Base-by-base conservation (phyloP, 1,140 invertebrate genomes). In the Cydia splendana region DNA sequence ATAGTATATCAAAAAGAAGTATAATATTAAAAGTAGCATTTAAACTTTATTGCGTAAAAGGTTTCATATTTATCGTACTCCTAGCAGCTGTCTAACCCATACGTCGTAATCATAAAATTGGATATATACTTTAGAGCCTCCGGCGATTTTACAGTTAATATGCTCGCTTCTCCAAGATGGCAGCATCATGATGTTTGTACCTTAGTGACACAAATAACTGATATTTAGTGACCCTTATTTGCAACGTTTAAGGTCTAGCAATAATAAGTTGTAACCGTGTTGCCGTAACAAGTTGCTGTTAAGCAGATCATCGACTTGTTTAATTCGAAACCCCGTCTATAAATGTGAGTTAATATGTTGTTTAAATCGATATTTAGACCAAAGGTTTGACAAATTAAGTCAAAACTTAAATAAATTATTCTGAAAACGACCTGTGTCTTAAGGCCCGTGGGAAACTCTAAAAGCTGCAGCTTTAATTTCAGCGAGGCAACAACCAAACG, bases 81-180 rank as follows among this genome's bases (percentile, higher is more conserved):
- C 65, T 69, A 69, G 65, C 65, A 71, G 67, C 30, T 71, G 67
- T 71, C 67, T 71, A 71, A 71, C 67, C 67, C 67, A 71, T 38
- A 30, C 67, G 34, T 42, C 67, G 67, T 71, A 71, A 71, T 71
- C 67, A 42, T 71, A 71, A 71, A 71, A 71, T 71, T 71, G 67
- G 30, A 71, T 34, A 38, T 71, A 71, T 71, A 34, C 30, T 30
- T 71, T 24, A 62, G 57, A 62, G 67, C 67, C 67, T 34, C 38
- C 20, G 67, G 67, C 67, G 67, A 71, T 71, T 71, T 71, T 71
- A 71, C 67, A 45, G 67, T 71, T 71, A 71, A 71, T 71, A 71
- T 71, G 34, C n/a, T 42, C 30, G 38, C n/a, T 38, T 12, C 67
- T 71, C 34, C 15, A 71, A 42, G 67, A 62, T 24, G 57, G 20